A percentile compares a stretch with the other conserved stretches of the same genome.
Evolutionary conservation across 2,888 invertebrate species (phyloP).

Genomic region (Melanostoma mellinum): DNA sequence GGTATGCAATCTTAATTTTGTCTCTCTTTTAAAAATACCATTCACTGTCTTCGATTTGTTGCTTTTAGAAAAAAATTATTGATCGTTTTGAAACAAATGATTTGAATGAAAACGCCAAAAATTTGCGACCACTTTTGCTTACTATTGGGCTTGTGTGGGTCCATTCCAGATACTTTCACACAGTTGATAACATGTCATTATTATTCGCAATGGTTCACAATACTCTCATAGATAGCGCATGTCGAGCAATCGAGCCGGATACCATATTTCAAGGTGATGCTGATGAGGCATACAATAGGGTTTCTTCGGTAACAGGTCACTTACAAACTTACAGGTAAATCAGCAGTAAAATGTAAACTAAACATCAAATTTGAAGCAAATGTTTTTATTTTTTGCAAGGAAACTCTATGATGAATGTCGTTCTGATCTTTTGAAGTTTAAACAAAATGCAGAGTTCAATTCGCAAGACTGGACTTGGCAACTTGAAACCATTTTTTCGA

Average conservation of each 20-base stretch:
- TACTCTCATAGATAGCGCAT: slow-evolving; percentile 89
- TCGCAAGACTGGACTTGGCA: slow-evolving; percentile 90
- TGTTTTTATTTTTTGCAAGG: slow-evolving; percentile 73
- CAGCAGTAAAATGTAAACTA: background rate
- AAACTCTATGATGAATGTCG: slow-evolving; percentile 83
- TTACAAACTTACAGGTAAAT: slow-evolving; percentile 84
- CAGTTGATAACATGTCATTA: slow-evolving; percentile 86
- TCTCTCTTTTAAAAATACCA: background rate
- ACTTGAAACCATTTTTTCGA: slow-evolving; percentile 87
- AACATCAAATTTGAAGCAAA: background rate
- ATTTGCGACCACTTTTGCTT: slow-evolving; percentile 89
- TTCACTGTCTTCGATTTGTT: background rate
- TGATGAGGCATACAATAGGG: slow-evolving; percentile 87
- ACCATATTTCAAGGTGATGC: slow-evolving; percentile 93
- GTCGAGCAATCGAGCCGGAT: slow-evolving; percentile 88
- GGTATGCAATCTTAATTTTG: slow-evolving; percentile 76
- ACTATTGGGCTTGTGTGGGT: slow-evolving; percentile 93
- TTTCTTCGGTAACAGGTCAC: slow-evolving; percentile 83
- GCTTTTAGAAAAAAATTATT: slow-evolving; percentile 83
- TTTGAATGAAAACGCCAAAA: slow-evolving; percentile 85
- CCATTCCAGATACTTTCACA: slow-evolving; percentile 90
- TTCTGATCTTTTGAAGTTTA: slow-evolving; percentile 79
- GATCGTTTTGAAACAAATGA: slow-evolving; percentile 88
- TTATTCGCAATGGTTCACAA: slow-evolving; percentile 91
- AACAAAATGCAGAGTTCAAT: slow-evolving; percentile 77